A percentile compares a stretch with the other conserved stretches of the same genome.
phyloP scores from a whole-genome alignment of 1,140 invertebrate species.

The Camponotus pennsylvanicus region DNA sequence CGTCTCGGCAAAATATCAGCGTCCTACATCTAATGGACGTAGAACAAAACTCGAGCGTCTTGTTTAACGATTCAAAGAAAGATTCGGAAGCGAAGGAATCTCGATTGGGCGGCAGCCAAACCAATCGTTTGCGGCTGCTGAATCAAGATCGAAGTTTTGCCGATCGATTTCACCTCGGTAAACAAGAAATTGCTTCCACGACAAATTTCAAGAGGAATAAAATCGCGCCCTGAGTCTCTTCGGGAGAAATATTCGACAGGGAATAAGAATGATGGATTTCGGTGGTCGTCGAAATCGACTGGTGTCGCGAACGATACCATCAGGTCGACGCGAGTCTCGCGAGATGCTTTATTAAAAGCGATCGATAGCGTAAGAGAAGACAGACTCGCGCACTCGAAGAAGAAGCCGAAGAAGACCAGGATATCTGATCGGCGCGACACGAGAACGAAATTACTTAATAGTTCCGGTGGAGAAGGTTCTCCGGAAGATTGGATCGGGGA shows the following conservation, averaged over 20 bases:
- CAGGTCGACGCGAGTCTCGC: not conserved
- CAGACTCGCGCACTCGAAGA: not conserved
- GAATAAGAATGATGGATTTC: not conserved
- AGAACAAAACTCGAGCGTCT: constrained; percentile 26
- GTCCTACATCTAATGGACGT: not conserved
- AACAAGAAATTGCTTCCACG: constrained; percentile 26
- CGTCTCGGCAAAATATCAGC: constrained; percentile 11
- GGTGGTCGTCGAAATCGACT: not conserved
- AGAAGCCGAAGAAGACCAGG: not conserved
- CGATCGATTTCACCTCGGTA: constrained; percentile 28
- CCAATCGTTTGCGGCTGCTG: not conserved
- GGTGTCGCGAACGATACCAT: constrained; percentile 11
- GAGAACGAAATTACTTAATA: constrained; percentile 53
- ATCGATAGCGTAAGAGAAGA: not conserved
- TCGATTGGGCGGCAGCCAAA: constrained; percentile 27
- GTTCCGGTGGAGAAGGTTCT: constrained; percentile 20
- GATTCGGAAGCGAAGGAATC: not conserved
- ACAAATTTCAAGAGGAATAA: constrained; percentile 15
- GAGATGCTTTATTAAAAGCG: not conserved
- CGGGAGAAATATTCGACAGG: not conserved
- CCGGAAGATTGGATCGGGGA: constrained; percentile 51
- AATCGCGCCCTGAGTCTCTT: not conserved
- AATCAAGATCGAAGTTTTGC: not conserved
- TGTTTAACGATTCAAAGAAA: constrained; percentile 1
- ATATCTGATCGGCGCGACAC: constrained; percentile 37